Evolutionary conservation across 2,888 invertebrate species (phyloP), one percentile per base, ranked within the genome.

Genomic region (Julus scanicus): DNA sequence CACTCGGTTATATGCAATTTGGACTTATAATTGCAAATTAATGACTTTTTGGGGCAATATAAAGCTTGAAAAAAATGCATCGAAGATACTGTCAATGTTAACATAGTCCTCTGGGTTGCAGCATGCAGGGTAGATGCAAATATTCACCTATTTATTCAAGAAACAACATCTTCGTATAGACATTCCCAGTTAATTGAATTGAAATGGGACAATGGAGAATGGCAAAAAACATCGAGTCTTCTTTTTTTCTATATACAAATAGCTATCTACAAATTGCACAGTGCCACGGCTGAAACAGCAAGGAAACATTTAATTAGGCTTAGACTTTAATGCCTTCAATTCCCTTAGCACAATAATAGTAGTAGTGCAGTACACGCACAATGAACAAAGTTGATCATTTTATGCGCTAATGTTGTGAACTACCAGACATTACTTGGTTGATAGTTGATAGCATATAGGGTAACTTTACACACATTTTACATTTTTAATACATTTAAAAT

Each of bases 161-260:
- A 71, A 71, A 71, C 71, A 71, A 71, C 29, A 29, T 71, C 71
- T 71, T 71, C 20, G 29, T 29, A 2, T 29, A 71, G 71, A 71
- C 71, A 8, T 71, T 71, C 71, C 29, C 71, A 71, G 71, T 71
- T 71, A 71, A 71, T 71, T 71, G 71, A 71, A 71, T 71, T 71
- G 71, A 71, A 71, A 71, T 71, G 71, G 71, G 71, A 71, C 71
- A 71, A 71, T 71, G 71, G 71, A 71, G 71, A 71, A 71, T n/a
- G n/a, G 71, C 71, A 71, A 71, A 29, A 71, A 71, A 71, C 71
- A 29, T 71, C 5, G 63, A 20, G 71, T 71, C 71, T 71, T 29
- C n/a, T 71, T 71, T 71, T 71, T 71, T 29, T 29, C 8, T 29
- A 71, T 29, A 48, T 48, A 48, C 48, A 48, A 9, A 8, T 17